A percentile compares a stretch with the other conserved stretches of the same genome.
Conservation (phyloP, 2,113 vertebrate species). For the Alethe castanea region DNA sequence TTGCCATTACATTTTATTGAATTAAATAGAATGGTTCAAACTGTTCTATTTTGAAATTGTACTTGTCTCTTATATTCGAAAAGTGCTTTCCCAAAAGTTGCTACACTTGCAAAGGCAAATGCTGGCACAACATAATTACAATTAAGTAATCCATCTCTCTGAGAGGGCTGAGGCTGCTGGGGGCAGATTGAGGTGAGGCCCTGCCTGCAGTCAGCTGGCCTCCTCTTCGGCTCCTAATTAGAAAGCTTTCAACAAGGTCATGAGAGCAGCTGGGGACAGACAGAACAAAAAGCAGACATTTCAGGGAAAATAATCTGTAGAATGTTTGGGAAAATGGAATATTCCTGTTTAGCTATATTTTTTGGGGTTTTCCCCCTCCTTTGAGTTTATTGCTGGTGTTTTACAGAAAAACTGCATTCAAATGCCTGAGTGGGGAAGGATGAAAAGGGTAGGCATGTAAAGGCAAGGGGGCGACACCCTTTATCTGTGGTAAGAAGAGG, state of each 20-base stretch:
- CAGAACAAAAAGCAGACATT: neutral
- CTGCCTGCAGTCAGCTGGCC: neutral
- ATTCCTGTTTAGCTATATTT: rapidly evolving
- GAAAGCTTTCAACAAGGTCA: neutral
- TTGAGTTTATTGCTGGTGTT: neutral
- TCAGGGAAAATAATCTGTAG: neutral
- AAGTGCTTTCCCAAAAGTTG: neutral
- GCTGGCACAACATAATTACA: neutral
- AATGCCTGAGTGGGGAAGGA: neutral
- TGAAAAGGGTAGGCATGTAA: neutral
- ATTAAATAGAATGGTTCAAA: slow-evolving; percentile 2
- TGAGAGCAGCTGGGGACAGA: neutral
- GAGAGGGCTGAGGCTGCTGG: neutral
- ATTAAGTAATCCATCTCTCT: neutral
- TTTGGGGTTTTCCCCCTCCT: rapidly evolving
- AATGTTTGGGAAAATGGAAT: neutral
- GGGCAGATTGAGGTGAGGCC: neutral
- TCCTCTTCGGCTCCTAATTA: neutral
- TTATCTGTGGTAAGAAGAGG: neutral
- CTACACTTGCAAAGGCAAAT: neutral
- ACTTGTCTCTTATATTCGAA: rapidly evolving
- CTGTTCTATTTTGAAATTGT: neutral
- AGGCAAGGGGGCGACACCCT: neutral
- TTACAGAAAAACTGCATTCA: neutral
- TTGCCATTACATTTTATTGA: neutral